Conservation (phyloP, 1,140 invertebrate genomes). For the Trachymyrmex septentrionalis region DNA sequence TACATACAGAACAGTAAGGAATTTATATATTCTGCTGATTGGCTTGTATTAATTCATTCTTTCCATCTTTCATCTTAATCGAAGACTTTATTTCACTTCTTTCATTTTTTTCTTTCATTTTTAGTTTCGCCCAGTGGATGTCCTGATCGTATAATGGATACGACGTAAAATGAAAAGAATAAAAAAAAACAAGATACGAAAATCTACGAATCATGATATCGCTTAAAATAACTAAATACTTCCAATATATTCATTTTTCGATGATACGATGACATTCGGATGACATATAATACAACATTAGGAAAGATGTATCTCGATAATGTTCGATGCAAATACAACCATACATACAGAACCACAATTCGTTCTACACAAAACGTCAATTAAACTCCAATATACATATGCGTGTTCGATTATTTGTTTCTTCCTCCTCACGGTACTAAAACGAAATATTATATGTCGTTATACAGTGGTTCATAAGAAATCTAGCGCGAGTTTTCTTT, state of each 20-base stretch:
- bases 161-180: slow-evolving; percentile 50
- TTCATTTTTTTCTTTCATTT: not conserved
- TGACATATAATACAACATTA: slow-evolving; percentile 78
- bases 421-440: slow-evolving; percentile 31
- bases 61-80: not conserved
- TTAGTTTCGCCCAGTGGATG: slow-evolving; percentile 18
- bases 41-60: not conserved
- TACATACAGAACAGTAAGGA: not conserved
- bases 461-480: slow-evolving; percentile 77
- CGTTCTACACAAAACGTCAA: slow-evolving; percentile 67
- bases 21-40: slow-evolving; percentile 3
- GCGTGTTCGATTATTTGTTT: slow-evolving; percentile 48
- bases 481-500: slow-evolving; percentile 78
- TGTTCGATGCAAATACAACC: slow-evolving; percentile 74
- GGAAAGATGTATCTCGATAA: slow-evolving; percentile 78
- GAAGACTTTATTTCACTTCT: not conserved
- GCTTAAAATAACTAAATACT: slow-evolving; percentile 69
- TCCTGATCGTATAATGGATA: slow-evolving; percentile 19
- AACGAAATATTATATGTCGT: slow-evolving; percentile 70
- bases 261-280: slow-evolving; percentile 70
- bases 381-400: slow-evolving; percentile 65
- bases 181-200: slow-evolving; percentile 60
- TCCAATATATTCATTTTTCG: slow-evolving; percentile 60
- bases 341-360: slow-evolving; percentile 71
- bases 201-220: slow-evolving; percentile 37